phyloP scores from a whole-genome alignment of 2,113 vertebrate genomes.

The Clarias gariepinus region DNA sequence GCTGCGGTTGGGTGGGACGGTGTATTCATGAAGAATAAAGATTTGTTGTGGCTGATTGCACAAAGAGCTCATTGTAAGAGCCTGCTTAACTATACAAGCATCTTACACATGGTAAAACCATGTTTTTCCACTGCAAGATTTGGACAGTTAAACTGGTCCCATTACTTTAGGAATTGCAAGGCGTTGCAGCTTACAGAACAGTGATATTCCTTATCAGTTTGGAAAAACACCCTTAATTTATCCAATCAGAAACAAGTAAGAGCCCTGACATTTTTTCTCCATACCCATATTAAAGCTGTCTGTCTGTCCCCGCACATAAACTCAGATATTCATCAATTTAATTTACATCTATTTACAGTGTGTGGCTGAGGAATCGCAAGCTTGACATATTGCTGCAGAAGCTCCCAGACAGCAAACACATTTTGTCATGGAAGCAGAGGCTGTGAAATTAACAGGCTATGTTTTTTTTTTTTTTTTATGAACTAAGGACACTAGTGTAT shows the following conservation, averaged over 20 bases:
- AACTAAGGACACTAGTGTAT: not conserved
- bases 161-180: not conserved
- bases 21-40: not conserved
- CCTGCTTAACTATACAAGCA: not conserved
- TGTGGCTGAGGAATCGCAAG: not conserved
- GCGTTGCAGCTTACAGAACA: not conserved
- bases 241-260: constrained; percentile 20
- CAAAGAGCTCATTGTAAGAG: not conserved
- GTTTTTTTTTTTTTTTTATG: not conserved
- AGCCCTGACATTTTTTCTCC: not conserved
- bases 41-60: constrained; percentile 4
- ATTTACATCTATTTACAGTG: constrained; percentile 32
- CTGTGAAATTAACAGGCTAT: constrained; percentile 18
- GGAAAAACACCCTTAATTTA: constrained; percentile 1
- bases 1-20: not conserved
- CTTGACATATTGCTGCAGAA: not conserved
- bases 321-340: constrained; percentile 21
- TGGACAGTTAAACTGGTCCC: not conserved
- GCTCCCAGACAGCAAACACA: not conserved
- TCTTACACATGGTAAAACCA: not conserved
- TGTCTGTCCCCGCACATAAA: constrained; percentile 10
- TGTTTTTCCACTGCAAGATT: not conserved
- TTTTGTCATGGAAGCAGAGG: constrained; percentile 11
- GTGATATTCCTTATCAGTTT: constrained; percentile 14
- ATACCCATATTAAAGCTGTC: not conserved